Conservation (phyloP, 2,797 vertebrate species). For the Mormyrus proboscirostris region DNA sequence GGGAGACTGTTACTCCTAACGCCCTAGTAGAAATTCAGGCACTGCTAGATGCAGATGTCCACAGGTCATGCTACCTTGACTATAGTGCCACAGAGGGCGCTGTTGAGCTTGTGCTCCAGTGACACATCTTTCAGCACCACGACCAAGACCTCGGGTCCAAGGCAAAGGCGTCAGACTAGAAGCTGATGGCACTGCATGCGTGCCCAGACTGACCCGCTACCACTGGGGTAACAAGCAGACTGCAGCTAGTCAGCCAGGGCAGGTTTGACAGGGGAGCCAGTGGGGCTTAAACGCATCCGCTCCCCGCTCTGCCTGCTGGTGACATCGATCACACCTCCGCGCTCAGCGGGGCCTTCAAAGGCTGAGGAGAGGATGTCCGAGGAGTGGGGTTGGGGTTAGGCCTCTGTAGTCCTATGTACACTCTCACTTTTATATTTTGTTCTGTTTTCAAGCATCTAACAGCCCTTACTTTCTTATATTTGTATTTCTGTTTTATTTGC, state of each 20-base stretch:
- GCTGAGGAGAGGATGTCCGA: neutral
- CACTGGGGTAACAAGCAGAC: neutral
- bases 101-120: neutral
- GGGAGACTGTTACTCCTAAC: neutral
- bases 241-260: neutral
- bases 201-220: neutral
- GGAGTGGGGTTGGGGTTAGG: neutral
- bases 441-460: neutral
- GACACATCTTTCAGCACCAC: neutral
- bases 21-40: neutral
- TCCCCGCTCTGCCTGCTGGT: neutral
- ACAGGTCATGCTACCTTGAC: neutral
- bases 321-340: neutral
- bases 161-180: neutral
- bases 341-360: neutral
- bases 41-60: neutral
- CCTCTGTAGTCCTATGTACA: neutral
- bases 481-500: neutral
- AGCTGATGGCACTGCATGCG: neutral
- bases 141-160: neutral
- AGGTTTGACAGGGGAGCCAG: neutral
- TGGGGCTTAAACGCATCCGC: neutral
- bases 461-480: neutral
- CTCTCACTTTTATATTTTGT: neutral
- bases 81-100: slow-evolving; percentile 8